Base-by-base conservation (phyloP, 2,888 invertebrate genomes). In the Parthenolecanium corni region DNA sequence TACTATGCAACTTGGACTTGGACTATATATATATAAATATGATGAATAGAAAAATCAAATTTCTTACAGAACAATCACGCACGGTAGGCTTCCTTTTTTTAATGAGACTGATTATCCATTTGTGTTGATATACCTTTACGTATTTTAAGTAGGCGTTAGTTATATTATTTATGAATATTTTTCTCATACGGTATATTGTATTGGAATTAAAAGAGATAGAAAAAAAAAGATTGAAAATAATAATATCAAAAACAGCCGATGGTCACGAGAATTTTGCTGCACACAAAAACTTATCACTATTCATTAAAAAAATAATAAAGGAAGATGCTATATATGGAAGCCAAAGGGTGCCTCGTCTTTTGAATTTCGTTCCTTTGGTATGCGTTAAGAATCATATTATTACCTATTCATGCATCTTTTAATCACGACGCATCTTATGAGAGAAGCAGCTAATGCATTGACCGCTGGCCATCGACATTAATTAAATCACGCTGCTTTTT, bases 311-410 rank as follows among this genome's bases (percentile, higher is more conserved):
- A 42, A 4, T 42, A 42, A 42, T 42, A 42, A 42, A 16, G 18
- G 57, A 57, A 25, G 46, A 46, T 31, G 42, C 46, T 25, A 20
- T 46, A 31, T n/a, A 9, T 31, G 9, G 57, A 57, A 57, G 57
- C 57, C 57, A 57, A 57, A 42, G 57, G 57, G 57, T 57, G 57
- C 57, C 44, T 57, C n/a, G n/a, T n/a, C 57, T 57, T 57, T 57
- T 46, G 57, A 47, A 57, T 57, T 46, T 36, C 9, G 47, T 25
- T 47, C 25, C 12, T 31, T 16, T 31, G 57, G 57, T 57, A 47
- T 57, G 57, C 47, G 57, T 46, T 47, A 47, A 57, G 57, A 57
- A 57, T 57, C 24, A 46, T 46, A 57, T n/a, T n/a, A n/a, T n/a
- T n/a, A 31, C 46, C 46, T 44, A 57, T 57, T 18, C 57, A 57